Percentiles rank a stretch among this genome's conserved stretches.
These are phyloP conservation scores for Hydrophis major DNA, from an alignment of 2,797 vertebrate genomes.

Conservation along the genomic window DNA sequence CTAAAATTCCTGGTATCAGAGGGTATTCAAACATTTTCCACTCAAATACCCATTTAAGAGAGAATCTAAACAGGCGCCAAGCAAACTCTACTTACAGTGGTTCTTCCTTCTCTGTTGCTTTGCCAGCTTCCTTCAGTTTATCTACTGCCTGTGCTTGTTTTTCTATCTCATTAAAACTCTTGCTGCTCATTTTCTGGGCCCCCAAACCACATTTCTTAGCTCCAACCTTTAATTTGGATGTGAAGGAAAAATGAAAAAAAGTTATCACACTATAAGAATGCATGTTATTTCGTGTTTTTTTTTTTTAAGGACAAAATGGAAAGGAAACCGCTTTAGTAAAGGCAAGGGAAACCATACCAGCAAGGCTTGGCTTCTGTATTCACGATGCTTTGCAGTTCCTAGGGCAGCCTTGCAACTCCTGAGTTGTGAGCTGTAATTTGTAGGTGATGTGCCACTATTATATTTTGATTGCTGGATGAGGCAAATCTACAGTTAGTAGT, in stretches of 20 bases:
- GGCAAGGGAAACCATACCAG: not conserved
- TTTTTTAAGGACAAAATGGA: not conserved
- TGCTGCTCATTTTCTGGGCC: constrained; percentile 89
- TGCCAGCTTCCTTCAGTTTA: constrained; percentile 75
- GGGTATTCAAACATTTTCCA: not conserved
- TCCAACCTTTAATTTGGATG: constrained; percentile 74
- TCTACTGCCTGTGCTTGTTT: constrained; percentile 90
- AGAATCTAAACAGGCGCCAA: not conserved
- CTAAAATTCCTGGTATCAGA: not conserved
- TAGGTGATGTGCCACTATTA: not conserved
- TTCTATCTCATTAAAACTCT: constrained; percentile 87
- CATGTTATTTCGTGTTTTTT: not conserved
- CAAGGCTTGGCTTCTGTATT: not conserved
- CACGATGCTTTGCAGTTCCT: not conserved
- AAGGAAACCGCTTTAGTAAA: not conserved
- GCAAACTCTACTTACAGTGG: constrained; percentile 75
- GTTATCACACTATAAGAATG: not conserved
- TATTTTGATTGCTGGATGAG: not conserved
- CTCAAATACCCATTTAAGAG: not conserved
- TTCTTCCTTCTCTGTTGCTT: constrained; percentile 68
- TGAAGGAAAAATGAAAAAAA: constrained; percentile 9
- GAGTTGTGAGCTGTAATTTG: not conserved
- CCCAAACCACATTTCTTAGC: constrained; percentile 88
- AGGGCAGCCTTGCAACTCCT: not conserved
- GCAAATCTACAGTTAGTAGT: not conserved